These are phyloP conservation scores for Drosophila flavopinicola DNA, from an alignment of 2,888 invertebrate genomes.

Conservation along the genomic window DNA sequence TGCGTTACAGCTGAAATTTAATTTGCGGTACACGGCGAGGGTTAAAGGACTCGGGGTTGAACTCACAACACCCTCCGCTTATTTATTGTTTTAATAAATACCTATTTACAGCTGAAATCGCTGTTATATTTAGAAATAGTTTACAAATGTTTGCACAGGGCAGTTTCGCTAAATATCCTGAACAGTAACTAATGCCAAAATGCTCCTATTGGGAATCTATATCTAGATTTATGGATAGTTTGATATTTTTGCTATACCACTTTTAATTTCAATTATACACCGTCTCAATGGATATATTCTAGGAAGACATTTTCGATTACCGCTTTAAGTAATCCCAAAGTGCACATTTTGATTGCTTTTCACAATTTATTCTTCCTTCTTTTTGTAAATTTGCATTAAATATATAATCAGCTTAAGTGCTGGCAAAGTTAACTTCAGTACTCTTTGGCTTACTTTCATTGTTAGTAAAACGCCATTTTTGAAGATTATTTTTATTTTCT, in stretches of 20 bases:
- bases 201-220: too few relatives aligned
- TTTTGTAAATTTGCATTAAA: slow-evolving; percentile 21
- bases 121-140: not conserved
- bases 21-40: not conserved
- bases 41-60: not conserved
- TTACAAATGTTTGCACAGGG: too few relatives aligned
- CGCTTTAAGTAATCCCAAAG: not conserved
- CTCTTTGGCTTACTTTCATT: slow-evolving; percentile 12
- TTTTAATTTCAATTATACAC: too few relatives aligned
- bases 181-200: too few relatives aligned
- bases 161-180: too few relatives aligned
- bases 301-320: not conserved
- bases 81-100: not conserved
- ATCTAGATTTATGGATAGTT: too few relatives aligned
- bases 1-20: slow-evolving; percentile 19
- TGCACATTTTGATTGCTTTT: not conserved
- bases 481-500: slow-evolving; percentile 13
- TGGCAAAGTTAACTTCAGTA: slow-evolving; percentile 21
- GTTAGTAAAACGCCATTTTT: slow-evolving; percentile 9
- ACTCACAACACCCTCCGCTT: not conserved
- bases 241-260: too few relatives aligned
- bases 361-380: too few relatives aligned
- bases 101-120: slow-evolving; percentile 1
- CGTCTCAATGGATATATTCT: not conserved
- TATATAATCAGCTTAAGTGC: slow-evolving; percentile 40